These are phyloP conservation scores for Ormyrus labotus DNA, from an alignment of 2,888 invertebrate species.

Conservation along the genomic window DNA sequence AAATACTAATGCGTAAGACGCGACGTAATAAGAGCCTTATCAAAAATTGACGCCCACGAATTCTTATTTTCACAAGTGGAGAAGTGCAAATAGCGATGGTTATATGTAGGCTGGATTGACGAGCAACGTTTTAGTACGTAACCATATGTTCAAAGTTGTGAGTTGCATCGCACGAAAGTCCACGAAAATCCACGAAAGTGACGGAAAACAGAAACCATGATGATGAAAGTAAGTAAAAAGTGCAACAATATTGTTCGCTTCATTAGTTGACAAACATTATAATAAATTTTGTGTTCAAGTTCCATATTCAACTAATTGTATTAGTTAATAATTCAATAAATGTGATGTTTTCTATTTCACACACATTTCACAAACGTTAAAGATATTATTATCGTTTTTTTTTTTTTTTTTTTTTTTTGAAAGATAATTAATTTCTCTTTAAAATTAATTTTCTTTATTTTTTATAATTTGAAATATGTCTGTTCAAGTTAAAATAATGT, in stretches of 20 bases:
- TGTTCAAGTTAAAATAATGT: too few relatives aligned
- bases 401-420: rapidly evolving
- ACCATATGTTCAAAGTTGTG: not conserved
- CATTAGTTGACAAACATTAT: too few relatives aligned
- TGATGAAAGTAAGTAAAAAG: conserved; percentile 30
- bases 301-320: too few relatives aligned
- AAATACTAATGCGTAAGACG: not conserved
- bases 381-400: too few relatives aligned
- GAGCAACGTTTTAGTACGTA: not conserved
- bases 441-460: too few relatives aligned
- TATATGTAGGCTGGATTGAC: conserved; percentile 31
- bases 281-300: too few relatives aligned
- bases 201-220: not conserved
- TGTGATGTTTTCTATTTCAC: too few relatives aligned
- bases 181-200: not conserved
- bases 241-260: not conserved
- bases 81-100: conserved; percentile 25
- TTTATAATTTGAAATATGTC: too few relatives aligned
- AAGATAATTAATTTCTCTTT: too few relatives aligned
- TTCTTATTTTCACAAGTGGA: conserved; percentile 41
- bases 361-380: too few relatives aligned
- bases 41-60: conserved; percentile 25
- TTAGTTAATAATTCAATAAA: too few relatives aligned
- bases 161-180: not conserved
- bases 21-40: conserved; percentile 6